These are phyloP conservation scores for Phaenicophaeus curvirostris DNA, from an alignment of 2,797 vertebrate genomes.

Conservation along the genomic window DNA sequence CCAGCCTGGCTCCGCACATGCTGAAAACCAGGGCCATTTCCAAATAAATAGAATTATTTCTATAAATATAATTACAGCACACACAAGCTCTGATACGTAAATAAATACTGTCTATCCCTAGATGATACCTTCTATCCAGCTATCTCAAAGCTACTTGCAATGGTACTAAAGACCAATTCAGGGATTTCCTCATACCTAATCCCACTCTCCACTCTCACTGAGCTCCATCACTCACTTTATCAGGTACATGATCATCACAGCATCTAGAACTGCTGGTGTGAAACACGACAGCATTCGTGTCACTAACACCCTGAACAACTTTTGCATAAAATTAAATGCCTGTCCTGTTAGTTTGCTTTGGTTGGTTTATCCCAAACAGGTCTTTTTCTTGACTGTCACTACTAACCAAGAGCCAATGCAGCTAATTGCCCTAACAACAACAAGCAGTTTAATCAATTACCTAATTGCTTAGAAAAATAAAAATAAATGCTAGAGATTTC, in stretches of 20 bases:
- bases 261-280: not conserved
- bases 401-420: not conserved
- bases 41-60: not conserved
- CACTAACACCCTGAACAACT: not conserved
- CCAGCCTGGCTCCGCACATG: not conserved
- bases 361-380: not conserved
- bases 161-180: not conserved
- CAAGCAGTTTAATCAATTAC: not conserved
- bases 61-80: not conserved
- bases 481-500: not conserved
- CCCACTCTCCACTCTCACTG: not conserved
- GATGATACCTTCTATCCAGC: not conserved
- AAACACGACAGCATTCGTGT: fast-evolving
- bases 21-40: not conserved
- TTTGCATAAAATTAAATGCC: not conserved
- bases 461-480: not conserved
- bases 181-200: not conserved
- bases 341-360: not conserved
- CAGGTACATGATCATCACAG: not conserved
- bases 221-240: not conserved
- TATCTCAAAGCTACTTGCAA: not conserved
- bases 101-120: not conserved
- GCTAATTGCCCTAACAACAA: not conserved
- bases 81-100: not conserved
- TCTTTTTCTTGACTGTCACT: not conserved